Evolutionary conservation across 1,140 invertebrate species (phyloP), one percentile per base, ranked within the genome.

Genomic region (Drusus annulatus): DNA sequence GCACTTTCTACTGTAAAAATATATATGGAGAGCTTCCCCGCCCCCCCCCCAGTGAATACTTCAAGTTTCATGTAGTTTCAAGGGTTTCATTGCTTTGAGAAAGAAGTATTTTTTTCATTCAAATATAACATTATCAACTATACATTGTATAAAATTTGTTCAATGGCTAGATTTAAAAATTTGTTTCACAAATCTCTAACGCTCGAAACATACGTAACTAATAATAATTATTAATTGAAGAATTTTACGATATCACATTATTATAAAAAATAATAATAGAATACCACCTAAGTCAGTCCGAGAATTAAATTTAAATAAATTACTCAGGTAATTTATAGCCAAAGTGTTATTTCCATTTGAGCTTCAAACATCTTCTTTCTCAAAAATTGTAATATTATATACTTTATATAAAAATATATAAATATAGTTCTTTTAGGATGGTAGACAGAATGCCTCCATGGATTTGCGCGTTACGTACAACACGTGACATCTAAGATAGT

Each of bases 1-100:
- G 56, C 56, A 60, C 56, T 60, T 60, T 60, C 23, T 23, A 60
- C 23, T 8, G 56, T 60, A 60, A 23, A 60, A 60, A 60, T 60
- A 60, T 19, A 60, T 23, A 5, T 3, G 23, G 19, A 60, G 56
- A 60, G 56, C 56, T 60, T 60, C 56, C n/a, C 23, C 3, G 23
- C 56, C 56, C 56, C 23, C 17, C 17, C 2, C 7, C 15, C 17
- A 60, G n/a, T n/a, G n/a, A n/a, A 60, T 60, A 60, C 56, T 60
- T 60, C 17, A 58, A 58, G 21, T n/a, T 60, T 60, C 17, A 28
- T 5, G 25, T 28, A 28, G 25, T 28, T 28, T 28, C 25, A 28
- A 28, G 25, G 25, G 5, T 23, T 21, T 21, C 56, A 60, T 60
- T 13, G 56, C 56, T 60, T 60, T 60, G 56, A 60, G 56, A 60